Conservation (phyloP, 2,113 vertebrate genomes). For the Noturus placidus region DNA sequence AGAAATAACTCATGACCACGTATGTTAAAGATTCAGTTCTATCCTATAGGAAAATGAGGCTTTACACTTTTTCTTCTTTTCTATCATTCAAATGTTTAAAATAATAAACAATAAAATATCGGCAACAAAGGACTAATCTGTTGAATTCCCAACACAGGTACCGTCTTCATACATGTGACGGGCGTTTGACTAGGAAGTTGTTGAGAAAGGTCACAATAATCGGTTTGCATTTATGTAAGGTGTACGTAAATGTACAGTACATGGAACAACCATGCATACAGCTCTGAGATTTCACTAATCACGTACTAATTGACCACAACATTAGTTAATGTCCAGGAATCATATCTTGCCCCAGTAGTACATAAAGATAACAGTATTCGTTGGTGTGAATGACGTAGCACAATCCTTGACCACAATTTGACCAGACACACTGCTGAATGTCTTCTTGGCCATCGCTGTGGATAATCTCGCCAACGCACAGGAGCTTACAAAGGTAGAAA, state of each 20-base stretch:
- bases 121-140: not conserved
- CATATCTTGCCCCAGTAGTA: not conserved
- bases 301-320: not conserved
- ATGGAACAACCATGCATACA: too few species aligned
- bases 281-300: not conserved
- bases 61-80: not conserved
- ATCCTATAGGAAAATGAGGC: not conserved
- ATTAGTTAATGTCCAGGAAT: not conserved
- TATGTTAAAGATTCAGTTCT: not conserved
- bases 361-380: not conserved
- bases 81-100: not conserved
- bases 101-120: not conserved
- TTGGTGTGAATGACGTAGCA: not conserved
- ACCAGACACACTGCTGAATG: constrained; percentile 78
- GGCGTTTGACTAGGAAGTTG: not conserved
- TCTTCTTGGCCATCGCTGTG: constrained; percentile 80
- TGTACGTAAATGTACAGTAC: not conserved
- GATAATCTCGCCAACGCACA: constrained; percentile 79
- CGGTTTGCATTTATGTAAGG: not conserved
- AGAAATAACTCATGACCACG: not conserved
- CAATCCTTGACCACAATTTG: constrained; percentile 63
- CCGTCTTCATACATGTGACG: not conserved
- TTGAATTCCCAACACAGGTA: not conserved
- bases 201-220: not conserved
- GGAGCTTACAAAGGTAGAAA: constrained; percentile 73